Conservation (phyloP, 2,888 invertebrate species). For the Agrochola lota region DNA sequence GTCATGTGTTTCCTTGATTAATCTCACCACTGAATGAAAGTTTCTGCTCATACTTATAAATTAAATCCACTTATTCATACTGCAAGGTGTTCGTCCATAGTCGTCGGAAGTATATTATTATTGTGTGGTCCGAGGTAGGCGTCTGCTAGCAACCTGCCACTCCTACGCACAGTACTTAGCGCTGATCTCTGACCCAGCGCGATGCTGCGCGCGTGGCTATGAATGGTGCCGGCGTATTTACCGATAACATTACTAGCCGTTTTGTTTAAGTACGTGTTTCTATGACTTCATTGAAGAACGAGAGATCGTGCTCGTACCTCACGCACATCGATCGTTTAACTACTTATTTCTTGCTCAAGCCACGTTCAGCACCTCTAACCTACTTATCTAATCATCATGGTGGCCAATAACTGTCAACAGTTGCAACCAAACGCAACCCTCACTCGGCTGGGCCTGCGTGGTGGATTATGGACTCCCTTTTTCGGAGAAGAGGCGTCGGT, state of each 20-base stretch:
- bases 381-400: not conserved
- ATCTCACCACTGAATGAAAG: not conserved
- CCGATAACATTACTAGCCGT: slow-evolving; percentile 26
- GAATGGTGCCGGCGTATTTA: slow-evolving; percentile 51
- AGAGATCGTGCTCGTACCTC: not conserved
- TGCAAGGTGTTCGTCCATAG: slow-evolving; percentile 7
- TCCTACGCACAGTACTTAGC: slow-evolving; percentile 52
- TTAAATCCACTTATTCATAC: slow-evolving; percentile 25
- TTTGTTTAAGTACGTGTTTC: slow-evolving; percentile 17
- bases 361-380: not conserved
- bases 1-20: slow-evolving; percentile 7
- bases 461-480: not conserved
- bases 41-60: slow-evolving; percentile 21
- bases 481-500: not conserved
- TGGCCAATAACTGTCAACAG: not conserved
- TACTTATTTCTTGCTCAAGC: slow-evolving; percentile 5
- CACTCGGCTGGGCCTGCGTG: not conserved
- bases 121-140: slow-evolving; percentile 44
- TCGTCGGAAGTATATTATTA: slow-evolving; percentile 51
- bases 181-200: slow-evolving; percentile 55
- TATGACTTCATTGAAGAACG: slow-evolving; percentile 22
- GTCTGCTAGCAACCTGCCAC: slow-evolving; percentile 58
- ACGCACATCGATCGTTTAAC: slow-evolving; percentile 19
- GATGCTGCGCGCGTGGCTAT: slow-evolving; percentile 44
- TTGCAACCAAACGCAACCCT: not conserved